Conservation (phyloP, 2,888 invertebrate genomes). For the Lumbricus terrestris region DNA sequence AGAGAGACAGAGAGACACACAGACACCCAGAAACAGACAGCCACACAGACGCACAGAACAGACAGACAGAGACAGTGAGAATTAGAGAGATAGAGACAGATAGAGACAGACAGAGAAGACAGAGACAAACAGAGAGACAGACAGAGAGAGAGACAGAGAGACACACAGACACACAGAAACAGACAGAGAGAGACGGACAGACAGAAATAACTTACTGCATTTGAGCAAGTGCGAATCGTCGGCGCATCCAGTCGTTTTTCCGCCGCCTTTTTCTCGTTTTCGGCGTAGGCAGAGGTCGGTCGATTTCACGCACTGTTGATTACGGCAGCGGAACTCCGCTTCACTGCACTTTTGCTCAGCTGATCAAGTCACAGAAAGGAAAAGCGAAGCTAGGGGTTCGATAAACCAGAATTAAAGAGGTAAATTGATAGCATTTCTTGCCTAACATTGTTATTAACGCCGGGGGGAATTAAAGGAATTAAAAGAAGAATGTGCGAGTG, state of each 20-base stretch:
- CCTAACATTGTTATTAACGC: too few species aligned
- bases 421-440: too few species aligned
- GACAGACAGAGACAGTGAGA: background rate
- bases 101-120: background rate
- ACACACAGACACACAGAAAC: background rate
- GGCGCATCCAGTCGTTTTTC: slow-evolving; percentile 47
- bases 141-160: too few species aligned
- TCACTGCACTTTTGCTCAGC: background rate
- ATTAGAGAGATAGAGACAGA: background rate
- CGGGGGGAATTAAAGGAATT: too few species aligned
- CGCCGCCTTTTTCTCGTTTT: slow-evolving; percentile 34
- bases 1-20: background rate
- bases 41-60: too few species aligned
- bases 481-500: too few species aligned
- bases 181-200: background rate
- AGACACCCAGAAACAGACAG: too few species aligned
- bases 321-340: slow-evolving; percentile 53
- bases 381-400: too few species aligned
- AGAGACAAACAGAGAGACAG: too few species aligned
- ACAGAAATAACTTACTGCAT: slow-evolving; percentile 54
- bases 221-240: slow-evolving; percentile 58
- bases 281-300: slow-evolving; percentile 48
- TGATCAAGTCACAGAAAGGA: background rate
- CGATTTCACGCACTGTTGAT: slow-evolving; percentile 55
- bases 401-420: too few species aligned